Base-by-base conservation (phyloP, 2,888 invertebrate genomes). In the Limnephilus rhombicus region DNA sequence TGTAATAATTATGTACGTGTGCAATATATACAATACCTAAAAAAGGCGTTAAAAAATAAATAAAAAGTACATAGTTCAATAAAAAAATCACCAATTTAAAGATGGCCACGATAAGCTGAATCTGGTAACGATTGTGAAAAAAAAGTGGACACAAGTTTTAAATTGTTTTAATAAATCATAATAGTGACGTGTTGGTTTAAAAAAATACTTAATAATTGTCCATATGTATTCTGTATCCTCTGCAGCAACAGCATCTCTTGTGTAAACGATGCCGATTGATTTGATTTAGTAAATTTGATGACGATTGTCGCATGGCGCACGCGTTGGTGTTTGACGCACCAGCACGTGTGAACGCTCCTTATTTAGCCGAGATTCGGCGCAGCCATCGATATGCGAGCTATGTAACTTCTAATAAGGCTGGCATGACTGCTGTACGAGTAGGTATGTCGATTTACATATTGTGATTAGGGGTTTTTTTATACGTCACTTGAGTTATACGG, bases 261-360 rank as follows among this genome's bases (percentile, higher is more conserved):
- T 68, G 24, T 24, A 68, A 68, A 68, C 68, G 68, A 24, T 68
- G 68, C 68, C 68, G 24, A 68, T 68, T 68, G 68, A 68, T 68
- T 68, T 68, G 68, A 68, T 68, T 68, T 68, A 24, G 68, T 68
- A 68, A 68, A 68, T 68, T 85, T 85, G 34, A 34, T 85, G 85
- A 31, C 85, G 41, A 41, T 41, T 37, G 41, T 37, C 41, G 85
- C 41, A 2, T n/a, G 37, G 85, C 85, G 85, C 85, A 85, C 85
- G 85, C 85, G 85, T 85, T 29, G 24, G 34, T 82, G 82, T 34
- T 82, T 82, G 82, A 85, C 34, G 85, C 85, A 41, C 41, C 34
- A n/a, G 34, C 41, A 31, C 31, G 31, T 82, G 82, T 82, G 29
- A 68, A 82, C 82, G 82, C 31, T 37, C 85, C 24, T 41, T 85